Evolutionary conservation across 2,113 vertebrate genomes (phyloP).

Genomic region (Hypocryptadius cinnamomeus): DNA sequence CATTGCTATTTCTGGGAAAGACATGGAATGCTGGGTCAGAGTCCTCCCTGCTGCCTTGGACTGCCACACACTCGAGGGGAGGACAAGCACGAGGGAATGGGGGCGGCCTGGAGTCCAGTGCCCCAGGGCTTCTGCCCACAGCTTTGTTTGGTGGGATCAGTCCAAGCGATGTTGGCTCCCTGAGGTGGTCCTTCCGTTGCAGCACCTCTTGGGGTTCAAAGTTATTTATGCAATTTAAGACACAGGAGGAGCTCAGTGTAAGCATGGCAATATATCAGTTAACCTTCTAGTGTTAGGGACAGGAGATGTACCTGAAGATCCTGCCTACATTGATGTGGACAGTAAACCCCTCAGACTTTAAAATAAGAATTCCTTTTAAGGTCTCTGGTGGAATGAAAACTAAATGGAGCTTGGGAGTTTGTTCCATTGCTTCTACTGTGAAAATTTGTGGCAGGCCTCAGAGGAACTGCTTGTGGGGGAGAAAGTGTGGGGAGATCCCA

Average conservation of each 20-base stretch:
- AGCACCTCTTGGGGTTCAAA: background rate
- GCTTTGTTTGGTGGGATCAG: background rate
- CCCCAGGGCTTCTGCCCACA: background rate
- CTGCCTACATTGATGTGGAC: background rate
- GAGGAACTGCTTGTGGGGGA: background rate
- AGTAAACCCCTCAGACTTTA: background rate
- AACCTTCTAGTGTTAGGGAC: background rate
- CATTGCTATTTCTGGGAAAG: background rate
- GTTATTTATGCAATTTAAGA: background rate
- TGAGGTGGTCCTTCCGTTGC: background rate
- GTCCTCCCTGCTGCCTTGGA: background rate
- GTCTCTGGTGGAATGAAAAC: background rate
- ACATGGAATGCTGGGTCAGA: background rate
- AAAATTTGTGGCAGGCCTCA: background rate
- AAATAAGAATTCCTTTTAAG: background rate
- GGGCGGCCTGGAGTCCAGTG: background rate
- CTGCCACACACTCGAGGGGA: background rate
- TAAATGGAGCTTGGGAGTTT: background rate
- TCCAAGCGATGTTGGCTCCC: background rate
- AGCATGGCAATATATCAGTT: background rate
- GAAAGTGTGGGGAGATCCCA: background rate
- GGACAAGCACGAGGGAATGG: fast-evolving
- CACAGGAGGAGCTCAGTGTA: background rate
- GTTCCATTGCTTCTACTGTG: background rate
- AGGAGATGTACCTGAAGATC: background rate